These are phyloP conservation scores for Ariopsis seemanni DNA, from an alignment of 2,113 vertebrate genomes.

Conservation along the genomic window DNA sequence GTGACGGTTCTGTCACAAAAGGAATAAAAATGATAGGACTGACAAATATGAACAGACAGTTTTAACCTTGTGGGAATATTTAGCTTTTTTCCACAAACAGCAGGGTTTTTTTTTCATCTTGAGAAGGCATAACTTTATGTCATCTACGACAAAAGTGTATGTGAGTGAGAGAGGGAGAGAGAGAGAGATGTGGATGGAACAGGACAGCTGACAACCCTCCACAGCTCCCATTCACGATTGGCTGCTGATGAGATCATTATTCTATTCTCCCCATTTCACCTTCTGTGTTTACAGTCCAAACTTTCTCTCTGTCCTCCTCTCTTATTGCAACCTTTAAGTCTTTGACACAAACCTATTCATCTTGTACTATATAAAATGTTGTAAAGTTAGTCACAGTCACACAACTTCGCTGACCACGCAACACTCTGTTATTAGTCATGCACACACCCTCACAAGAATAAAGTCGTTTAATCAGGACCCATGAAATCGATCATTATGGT, in stretches of 20 bases:
- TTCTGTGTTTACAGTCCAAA: constrained; percentile 51
- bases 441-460: constrained; percentile 17
- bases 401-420: not conserved
- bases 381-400: not conserved
- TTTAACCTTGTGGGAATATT: not conserved
- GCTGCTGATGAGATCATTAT: constrained; percentile 78
- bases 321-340: not conserved
- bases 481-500: constrained; percentile 41
- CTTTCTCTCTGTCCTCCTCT: constrained; percentile 44
- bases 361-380: not conserved
- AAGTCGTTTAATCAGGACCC: constrained; percentile 35
- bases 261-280: constrained; percentile 63
- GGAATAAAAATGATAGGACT: not conserved
- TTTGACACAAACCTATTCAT: not conserved
- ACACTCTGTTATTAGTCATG: not conserved
- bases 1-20: constrained; percentile 5
- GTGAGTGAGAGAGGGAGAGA: constrained; percentile 30
- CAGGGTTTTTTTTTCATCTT: not conserved
- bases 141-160: not conserved
- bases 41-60: constrained; percentile 26
- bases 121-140: too few species aligned
- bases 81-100: not conserved
- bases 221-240: constrained; percentile 64
- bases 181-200: constrained; percentile 61
- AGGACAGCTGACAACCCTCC: constrained; percentile 70